Evolutionary conservation across 2,797 vertebrate genomes (phyloP), one percentile per base, ranked within the genome.

Genomic region (Orientallactaga sibirica): DNA sequence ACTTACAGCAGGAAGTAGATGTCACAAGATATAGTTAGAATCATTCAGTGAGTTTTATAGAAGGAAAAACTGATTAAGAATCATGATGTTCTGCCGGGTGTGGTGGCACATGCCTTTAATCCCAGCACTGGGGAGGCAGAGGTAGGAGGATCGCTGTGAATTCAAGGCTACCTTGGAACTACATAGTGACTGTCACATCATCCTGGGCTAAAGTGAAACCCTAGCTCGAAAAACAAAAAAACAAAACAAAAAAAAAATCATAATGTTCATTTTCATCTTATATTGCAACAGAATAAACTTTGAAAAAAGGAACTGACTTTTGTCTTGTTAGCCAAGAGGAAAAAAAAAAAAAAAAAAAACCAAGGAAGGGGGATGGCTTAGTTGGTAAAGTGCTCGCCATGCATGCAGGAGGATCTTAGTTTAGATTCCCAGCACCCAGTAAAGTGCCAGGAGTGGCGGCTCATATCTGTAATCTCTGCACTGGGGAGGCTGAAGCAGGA

Each of bases 281-380:
- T n/a, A 62, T 25, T 86, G n/a, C 52, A 84, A 84, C 9, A 48
- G 74, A 74, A 67, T 19, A 75, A 58, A 67, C 78, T 33, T 52
- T 19, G 77, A 88, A 88, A 86, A 88, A 71, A 22, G 79, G 67
- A 93, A 90, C 1, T 80, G 62, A 62, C 52, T 95, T 95, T 70
- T 55, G 88, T 75, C 19, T 95, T 81, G n/a, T 85, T 80, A 82
- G 62, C 83, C 88, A 94, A 86, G 91, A 14, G 0, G 48, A 79
- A 7, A 8, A 67, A 37, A 37, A 37, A 37, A 37, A 37, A 37
- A 37, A 37, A 37, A 37, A 37, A 37, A 37, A 37, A 37, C 33
- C 33, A 37, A 37, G 33, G 48, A 48, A 48, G 48, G 48, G 48
- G 7, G 7, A n/a, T 16, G 55, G 55, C 55, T 58, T 3, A 14